Base-by-base conservation (phyloP, 2,888 invertebrate species). In the Amaurobius ferox region DNA sequence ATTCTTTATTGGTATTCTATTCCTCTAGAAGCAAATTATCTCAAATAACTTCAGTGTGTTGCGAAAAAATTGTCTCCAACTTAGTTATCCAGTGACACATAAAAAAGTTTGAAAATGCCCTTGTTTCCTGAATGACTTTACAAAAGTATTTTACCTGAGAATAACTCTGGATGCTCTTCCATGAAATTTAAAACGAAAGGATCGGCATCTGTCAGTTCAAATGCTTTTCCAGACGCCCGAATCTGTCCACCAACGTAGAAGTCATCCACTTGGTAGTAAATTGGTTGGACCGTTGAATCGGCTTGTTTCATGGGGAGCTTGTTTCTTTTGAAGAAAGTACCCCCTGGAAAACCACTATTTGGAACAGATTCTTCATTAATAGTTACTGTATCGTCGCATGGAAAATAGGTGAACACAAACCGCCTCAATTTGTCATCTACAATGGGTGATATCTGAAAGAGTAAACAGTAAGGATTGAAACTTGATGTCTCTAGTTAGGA, bases 161-260 rank as follows among this genome's bases (percentile, higher is more conserved):
- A 92, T 81, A 91, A 90, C 55, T 90, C 85, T 9, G 89, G 89
- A 87, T 92, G 90, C n/a, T 90, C 90, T 86, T 91, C 90, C 90
- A 92, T 91, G 89, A 91, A 97, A 62, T 95, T 93, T 71, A 97
- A 91, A 0, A 96, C 96, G 90, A 93, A 98, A 90, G 96, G 95
- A 91, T 98, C 98, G 0, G 97, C 96, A 0, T 95, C 95, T 39
- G 93, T 94, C 88, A 97, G 94, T 89, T 93, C 92, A 91, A 97
- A 97, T 55, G 95, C 93, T 91, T 95, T 95, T 88, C 94, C 94
- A 91, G 94, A 95, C 1, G 96, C 93, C 0, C 94, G 94, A 61
- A 97, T 92, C 83, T 93, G 92, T 0, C 94, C 94, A 7, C 96
- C 96, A 87, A 97, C 94, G 90, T 93, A 94, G 90, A 97, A 95